Conservation (phyloP, 2,888 invertebrate species). For the Limnephilus marmoratus region DNA sequence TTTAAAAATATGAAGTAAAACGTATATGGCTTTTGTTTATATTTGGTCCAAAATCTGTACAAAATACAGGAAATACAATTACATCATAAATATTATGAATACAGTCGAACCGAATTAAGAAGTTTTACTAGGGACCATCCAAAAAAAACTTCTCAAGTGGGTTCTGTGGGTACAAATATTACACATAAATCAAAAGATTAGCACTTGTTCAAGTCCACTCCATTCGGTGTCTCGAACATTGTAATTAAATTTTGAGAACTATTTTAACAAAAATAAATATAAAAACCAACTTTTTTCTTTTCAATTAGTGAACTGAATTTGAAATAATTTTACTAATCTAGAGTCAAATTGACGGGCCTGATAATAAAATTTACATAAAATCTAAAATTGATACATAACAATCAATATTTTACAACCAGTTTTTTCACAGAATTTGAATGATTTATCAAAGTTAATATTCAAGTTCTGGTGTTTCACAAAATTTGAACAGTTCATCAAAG, state of each 20-base stretch:
- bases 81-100: neutral
- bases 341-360: neutral
- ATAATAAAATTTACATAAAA: neutral
- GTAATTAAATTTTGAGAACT: neutral
- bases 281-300: neutral
- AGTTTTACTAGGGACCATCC: no score
- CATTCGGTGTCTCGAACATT: neutral
- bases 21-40: neutral
- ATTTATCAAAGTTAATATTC: no score
- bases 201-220: neutral
- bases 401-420: neutral
- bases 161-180: neutral
- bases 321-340: neutral
- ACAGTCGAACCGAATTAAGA: no score
- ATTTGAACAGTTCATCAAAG: no score
- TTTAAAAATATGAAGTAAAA: neutral
- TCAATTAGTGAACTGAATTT: neutral
- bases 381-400: neutral
- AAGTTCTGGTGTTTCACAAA: no score
- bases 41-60: conserved; percentile 7
- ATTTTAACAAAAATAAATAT: neutral
- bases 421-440: no score
- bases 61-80: conserved; percentile 13
- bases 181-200: neutral
- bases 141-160: no score